These are phyloP conservation scores for Iguana delicatissima DNA, from an alignment of 2,797 vertebrate genomes.

Conservation along the genomic window DNA sequence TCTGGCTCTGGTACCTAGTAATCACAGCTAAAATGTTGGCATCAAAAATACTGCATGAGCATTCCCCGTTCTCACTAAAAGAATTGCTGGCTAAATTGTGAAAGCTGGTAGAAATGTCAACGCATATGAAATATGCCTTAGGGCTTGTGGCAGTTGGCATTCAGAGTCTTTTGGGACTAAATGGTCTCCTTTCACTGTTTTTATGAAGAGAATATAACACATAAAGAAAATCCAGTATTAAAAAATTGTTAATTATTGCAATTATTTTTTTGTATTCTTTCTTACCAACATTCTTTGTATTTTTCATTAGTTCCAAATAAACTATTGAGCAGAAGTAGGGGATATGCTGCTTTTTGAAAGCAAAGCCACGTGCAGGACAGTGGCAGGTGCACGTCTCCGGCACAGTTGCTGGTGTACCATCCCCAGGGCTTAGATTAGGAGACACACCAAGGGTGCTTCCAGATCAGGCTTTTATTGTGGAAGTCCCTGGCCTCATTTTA, in stretches of 20 bases:
- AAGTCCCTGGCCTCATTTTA: neutral
- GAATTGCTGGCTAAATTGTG: neutral
- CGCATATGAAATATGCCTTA: neutral
- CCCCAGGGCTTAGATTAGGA: neutral
- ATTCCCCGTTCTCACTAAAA: neutral
- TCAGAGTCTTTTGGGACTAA: neutral
- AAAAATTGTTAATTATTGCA: neutral
- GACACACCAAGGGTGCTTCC: neutral
- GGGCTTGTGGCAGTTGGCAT: neutral
- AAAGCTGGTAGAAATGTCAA: conserved; percentile 13
- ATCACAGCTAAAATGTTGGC: neutral
- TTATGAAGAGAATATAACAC: neutral
- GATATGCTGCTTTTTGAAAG: neutral
- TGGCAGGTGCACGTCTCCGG: neutral
- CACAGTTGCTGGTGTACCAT: neutral
- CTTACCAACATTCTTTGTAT: neutral
- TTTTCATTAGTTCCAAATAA: neutral
- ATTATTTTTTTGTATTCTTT: neutral
- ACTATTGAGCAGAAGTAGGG: neutral
- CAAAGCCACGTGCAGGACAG: neutral
- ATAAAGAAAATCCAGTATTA: neutral
- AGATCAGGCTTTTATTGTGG: neutral
- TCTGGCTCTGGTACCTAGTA: neutral
- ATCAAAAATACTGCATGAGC: neutral
- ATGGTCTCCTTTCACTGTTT: conserved; percentile 1